Percentiles rank a stretch among this genome's conserved stretches.
phyloP scores from a whole-genome alignment of 2,888 invertebrate genomes.

The Hipparchia semele region DNA sequence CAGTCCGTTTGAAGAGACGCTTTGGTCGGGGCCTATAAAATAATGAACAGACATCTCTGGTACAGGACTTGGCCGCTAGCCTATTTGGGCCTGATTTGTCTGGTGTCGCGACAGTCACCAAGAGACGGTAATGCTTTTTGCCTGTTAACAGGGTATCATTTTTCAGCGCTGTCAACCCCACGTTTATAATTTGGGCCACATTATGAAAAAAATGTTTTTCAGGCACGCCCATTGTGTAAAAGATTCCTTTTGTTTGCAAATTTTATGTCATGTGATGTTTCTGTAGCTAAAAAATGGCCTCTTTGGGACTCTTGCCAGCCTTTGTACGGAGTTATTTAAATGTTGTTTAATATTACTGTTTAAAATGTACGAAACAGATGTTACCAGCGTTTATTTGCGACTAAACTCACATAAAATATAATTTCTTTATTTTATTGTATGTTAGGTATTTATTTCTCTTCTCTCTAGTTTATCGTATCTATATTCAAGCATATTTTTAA shows the following conservation, averaged over 20 bases:
- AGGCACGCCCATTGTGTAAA: slow-evolving; percentile 28
- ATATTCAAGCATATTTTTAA: too few relatives aligned
- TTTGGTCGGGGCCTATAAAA: too few relatives aligned
- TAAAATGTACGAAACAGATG: neutral
- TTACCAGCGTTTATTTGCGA: neutral
- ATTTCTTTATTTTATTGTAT: too few relatives aligned
- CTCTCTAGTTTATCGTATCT: too few relatives aligned
- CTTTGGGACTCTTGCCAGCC: slow-evolving; percentile 37
- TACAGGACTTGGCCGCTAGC: neutral
- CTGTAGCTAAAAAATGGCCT: slow-evolving; percentile 34
- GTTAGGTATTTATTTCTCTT: too few relatives aligned
- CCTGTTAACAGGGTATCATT: slow-evolving; percentile 36
- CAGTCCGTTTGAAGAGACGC: too few relatives aligned
- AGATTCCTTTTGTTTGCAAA: slow-evolving; percentile 37
- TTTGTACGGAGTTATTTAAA: slow-evolving; percentile 23
- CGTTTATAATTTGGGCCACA: slow-evolving; percentile 38
- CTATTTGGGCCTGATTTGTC: slow-evolving; percentile 12
- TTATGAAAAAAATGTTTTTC: slow-evolving; percentile 33
- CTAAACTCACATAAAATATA: neutral
- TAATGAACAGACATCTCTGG: neutral
- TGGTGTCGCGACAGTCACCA: slow-evolving; percentile 18
- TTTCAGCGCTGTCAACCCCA: slow-evolving; percentile 42
- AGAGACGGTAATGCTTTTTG: slow-evolving; percentile 37
- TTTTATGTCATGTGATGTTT: slow-evolving; percentile 32
- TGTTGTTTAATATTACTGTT: neutral